Evolutionary conservation across 2,113 vertebrate genomes (phyloP).

Genomic region (Hemiscyllium ocellatum): DNA sequence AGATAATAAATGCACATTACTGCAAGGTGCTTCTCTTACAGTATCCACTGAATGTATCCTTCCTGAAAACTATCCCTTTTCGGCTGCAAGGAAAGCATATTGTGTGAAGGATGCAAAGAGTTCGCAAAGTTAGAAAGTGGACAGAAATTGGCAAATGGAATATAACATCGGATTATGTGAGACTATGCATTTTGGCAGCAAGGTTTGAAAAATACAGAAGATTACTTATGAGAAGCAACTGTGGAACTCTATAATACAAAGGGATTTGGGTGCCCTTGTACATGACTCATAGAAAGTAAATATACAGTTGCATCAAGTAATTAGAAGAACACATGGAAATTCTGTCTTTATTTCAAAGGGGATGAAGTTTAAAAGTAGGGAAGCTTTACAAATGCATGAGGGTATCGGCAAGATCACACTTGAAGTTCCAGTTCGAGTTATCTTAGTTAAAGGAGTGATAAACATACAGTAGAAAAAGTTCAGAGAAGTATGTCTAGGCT

Average conservation of each 20-base stretch:
- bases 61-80: not conserved
- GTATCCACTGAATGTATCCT: not conserved
- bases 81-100: not conserved
- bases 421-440: too few species aligned
- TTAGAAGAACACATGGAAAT: too few species aligned
- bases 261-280: not conserved
- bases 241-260: not conserved
- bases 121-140: not conserved
- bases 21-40: not conserved
- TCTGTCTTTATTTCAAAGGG: too few species aligned
- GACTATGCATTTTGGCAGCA: not conserved
- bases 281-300: too few species aligned
- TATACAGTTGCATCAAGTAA: too few species aligned
- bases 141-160: not conserved
- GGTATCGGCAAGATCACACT: too few species aligned
- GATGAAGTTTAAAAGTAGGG: too few species aligned
- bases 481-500: too few species aligned
- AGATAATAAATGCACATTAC: not conserved
- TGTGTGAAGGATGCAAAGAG: not conserved
- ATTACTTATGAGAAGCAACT: not conserved
- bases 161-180: not conserved
- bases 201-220: not conserved
- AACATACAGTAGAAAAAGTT: too few species aligned
- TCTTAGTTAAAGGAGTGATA: too few species aligned
- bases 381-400: too few species aligned